These are phyloP conservation scores for Tetranychus urticae DNA, from an alignment of 1,140 invertebrate species.

Conservation along the genomic window DNA sequence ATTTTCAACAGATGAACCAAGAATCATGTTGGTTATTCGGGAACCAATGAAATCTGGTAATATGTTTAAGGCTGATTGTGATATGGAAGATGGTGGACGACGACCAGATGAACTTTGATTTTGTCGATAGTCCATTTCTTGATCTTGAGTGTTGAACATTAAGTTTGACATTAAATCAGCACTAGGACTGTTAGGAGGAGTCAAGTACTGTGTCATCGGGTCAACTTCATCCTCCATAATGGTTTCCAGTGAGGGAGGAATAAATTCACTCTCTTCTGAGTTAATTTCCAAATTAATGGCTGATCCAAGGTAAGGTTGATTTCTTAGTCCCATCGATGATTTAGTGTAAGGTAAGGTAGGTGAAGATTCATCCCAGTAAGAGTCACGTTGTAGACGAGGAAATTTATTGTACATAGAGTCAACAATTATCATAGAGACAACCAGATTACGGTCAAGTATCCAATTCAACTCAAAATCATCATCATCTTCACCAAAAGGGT, in stretches of 20 bases:
- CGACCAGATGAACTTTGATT: neutral
- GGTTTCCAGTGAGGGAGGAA: constrained; percentile 12
- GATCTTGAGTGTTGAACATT: neutral
- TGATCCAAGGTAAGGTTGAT: constrained; percentile 15
- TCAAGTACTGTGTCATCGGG: constrained; percentile 10
- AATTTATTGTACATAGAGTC: constrained; percentile 14
- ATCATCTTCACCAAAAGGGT: constrained; percentile 28
- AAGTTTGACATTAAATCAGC: neutral
- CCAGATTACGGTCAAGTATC: constrained; percentile 12
- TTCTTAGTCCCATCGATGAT: constrained; percentile 13
- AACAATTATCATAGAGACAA: constrained; percentile 12
- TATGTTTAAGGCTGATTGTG: constrained; percentile 7
- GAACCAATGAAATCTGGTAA: constrained; percentile 7
- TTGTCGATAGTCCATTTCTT: neutral
- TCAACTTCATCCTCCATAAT: constrained; percentile 13
- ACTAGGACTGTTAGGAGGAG: constrained; percentile 9
- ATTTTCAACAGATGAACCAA: constrained; percentile 6
- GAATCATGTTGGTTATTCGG: constrained; percentile 12
- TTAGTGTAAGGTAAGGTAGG: constrained; percentile 21
- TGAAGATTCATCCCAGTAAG: constrained; percentile 22
- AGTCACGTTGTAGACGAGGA: constrained; percentile 17
- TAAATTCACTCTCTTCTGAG: constrained; percentile 13
- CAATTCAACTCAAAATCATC: constrained; percentile 25
- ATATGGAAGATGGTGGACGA: constrained; percentile 2
- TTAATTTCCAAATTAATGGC: constrained; percentile 15